Conservation (phyloP, 2,113 vertebrate genomes). For the Hippocampus abdominalis region DNA sequence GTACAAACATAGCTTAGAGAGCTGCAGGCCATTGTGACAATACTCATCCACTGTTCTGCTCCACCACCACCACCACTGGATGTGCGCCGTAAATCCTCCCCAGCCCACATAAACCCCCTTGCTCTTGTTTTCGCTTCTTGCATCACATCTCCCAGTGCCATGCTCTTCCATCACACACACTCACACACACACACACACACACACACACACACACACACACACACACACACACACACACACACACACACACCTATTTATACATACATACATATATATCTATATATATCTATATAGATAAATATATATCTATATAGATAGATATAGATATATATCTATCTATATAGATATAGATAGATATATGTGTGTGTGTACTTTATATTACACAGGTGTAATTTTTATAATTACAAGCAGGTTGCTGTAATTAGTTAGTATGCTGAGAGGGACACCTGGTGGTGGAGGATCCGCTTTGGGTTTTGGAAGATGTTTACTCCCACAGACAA, state of each 20-base stretch:
- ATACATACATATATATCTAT: no score
- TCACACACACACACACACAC: no score
- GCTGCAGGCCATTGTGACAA: conserved; percentile 50
- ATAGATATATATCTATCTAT: no score
- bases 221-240: rapidly evolving
- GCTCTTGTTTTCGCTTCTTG: conserved; percentile 27
- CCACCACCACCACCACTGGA: conserved; percentile 14
- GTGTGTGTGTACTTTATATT: not conserved
- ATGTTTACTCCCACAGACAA: not conserved
- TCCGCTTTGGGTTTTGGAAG: not conserved
- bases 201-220: no score
- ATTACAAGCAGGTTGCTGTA: not conserved
- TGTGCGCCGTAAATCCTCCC: conserved; percentile 7
- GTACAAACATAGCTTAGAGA: conserved; percentile 23
- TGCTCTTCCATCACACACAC: conserved; percentile 6
- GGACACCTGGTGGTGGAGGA: conserved; percentile 42
- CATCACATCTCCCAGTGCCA: conserved; percentile 31
- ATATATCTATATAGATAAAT: no score
- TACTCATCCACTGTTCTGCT: conserved; percentile 24
- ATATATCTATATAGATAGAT: no score
- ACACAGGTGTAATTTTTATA: not conserved
- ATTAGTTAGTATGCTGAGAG: conserved; percentile 13
- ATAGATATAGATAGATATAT: no score
- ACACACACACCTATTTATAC: no score
- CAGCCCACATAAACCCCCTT: conserved; percentile 12